These are phyloP conservation scores for Notodonta dromedarius DNA, from an alignment of 2,888 invertebrate genomes.

Conservation along the genomic window DNA sequence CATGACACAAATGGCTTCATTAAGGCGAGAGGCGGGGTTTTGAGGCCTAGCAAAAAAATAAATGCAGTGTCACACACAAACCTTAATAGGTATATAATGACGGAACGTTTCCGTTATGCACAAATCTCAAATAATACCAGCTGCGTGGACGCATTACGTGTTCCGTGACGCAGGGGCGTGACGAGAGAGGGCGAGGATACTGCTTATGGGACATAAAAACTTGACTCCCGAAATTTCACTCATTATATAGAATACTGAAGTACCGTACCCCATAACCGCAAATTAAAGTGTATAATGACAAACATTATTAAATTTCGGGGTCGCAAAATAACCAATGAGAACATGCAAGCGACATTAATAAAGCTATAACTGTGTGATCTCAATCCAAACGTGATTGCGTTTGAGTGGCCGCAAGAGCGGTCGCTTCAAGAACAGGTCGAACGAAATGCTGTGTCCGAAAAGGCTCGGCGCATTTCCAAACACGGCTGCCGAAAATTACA, in stretches of 20 bases:
- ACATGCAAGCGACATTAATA: conserved; percentile 42
- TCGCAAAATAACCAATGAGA: conserved; percentile 36
- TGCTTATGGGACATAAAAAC: conserved; percentile 33
- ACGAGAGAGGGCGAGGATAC: conserved; percentile 34
- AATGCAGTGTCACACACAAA: conserved; percentile 60
- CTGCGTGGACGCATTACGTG: conserved; percentile 60
- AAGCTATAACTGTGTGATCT: conserved; percentile 53
- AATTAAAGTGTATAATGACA: conserved; percentile 33
- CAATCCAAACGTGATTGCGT: conserved; percentile 50
- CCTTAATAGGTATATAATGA: conserved; percentile 81
- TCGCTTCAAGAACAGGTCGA: conserved; percentile 42
- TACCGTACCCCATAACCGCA: conserved; percentile 33
- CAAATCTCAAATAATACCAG: conserved; percentile 68
- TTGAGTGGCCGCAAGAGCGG: conserved; percentile 38
- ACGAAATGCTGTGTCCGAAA: conserved; percentile 40
- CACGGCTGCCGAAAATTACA: conserved; percentile 51
- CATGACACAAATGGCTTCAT: conserved; percentile 82
- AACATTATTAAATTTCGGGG: conserved; percentile 39
- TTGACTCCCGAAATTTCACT: conserved; percentile 26
- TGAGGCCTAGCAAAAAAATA: conserved; percentile 73
- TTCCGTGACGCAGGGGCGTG: conserved; percentile 59
- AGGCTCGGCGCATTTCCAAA: conserved; percentile 43
- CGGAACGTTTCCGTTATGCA: conserved; percentile 71
- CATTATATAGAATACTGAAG: conserved; percentile 33
- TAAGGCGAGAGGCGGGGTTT: conserved; percentile 71